Evolutionary conservation across 53 echinoderm and acorn worm species (phyloP).

Genomic region (Stichopus horrens): DNA sequence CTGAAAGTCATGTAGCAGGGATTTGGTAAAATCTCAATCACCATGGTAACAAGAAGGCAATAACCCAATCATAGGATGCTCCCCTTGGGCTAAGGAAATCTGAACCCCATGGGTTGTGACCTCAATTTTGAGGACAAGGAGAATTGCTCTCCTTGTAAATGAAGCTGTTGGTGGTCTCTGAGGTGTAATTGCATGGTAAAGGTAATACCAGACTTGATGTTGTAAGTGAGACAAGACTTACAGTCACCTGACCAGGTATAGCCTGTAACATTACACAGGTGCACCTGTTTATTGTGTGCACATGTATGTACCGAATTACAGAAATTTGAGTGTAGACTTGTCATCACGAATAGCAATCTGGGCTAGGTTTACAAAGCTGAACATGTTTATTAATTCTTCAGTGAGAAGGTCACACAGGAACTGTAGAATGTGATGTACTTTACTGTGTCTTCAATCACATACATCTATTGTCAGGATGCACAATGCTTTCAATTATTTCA

Average conservation of each 20-base stretch:
- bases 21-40: not conserved
- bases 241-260: not conserved
- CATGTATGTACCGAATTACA: too few species aligned
- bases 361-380: too few species aligned
- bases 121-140: slow-evolving; percentile 35
- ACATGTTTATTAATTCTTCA: too few species aligned
- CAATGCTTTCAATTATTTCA: too few species aligned
- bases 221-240: slow-evolving; percentile 6
- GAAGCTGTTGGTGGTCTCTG: not conserved
- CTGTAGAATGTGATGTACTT: too few species aligned
- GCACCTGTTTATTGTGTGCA: too few species aligned
- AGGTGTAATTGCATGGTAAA: not conserved
- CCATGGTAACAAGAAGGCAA: slow-evolving; percentile 18
- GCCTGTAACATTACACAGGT: not conserved
- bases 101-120: slow-evolving; percentile 22
- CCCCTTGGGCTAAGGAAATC: slow-evolving; percentile 7
- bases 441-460: too few species aligned
- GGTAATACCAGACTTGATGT: not conserved
- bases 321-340: too few species aligned
- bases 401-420: too few species aligned
- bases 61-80: not conserved
- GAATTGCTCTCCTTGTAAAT: not conserved
- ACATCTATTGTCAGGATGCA: too few species aligned
- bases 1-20: too few species aligned
- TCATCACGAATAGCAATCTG: too few species aligned